Base-by-base conservation (phyloP, 2,888 invertebrate species). In the Drosophila putrida region DNA sequence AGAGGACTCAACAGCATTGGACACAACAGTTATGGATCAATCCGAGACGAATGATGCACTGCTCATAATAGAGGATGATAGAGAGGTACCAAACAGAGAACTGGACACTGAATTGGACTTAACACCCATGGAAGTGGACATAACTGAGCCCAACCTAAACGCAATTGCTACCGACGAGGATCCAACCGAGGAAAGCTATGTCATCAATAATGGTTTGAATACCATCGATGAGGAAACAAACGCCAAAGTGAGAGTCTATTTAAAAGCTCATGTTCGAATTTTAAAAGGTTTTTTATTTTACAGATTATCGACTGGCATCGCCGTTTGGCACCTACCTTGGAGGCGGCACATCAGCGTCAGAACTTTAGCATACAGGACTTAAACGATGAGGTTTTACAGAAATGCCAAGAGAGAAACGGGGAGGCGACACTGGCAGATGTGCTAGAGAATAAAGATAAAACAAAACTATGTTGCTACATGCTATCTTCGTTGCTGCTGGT, bases 221-320 rank as follows among this genome's bases (percentile, higher is more conserved):
- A 68, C 58, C 44, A 61, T 76, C 6, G 76, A 76, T 61, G 76
- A 64, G 15, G 65, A 69, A 53, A 69, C 79, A n/a, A 59, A 79
- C 25, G 75, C 59, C 2, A 75, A 43, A 64, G 76, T 76, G 6
- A 28, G 57, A 15, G 6, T 8, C 2, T 8, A 11, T 46, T 25
- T 5, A 8, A 8, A 33, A 3, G 5, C 4, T 6, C 1, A 36
- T 6, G 2, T 46, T 35, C 1, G 2, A 57, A 1, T 27, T 6
- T 0, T 35, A 10, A 13, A 55, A 20, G 20, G 20, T 27, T 0
- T 13, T 25, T n/a, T 9, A 5, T 2, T 4, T 41, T 20, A 1
- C 13, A 92, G 92, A 85, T 91, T 11, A 79, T 87, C 67, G 81
- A 89, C 46, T 92, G 92, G 92, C 92, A 92, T 62, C 78, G 81